Base-by-base conservation (phyloP, 1,140 invertebrate species). In the Apis mellifera region DNA sequence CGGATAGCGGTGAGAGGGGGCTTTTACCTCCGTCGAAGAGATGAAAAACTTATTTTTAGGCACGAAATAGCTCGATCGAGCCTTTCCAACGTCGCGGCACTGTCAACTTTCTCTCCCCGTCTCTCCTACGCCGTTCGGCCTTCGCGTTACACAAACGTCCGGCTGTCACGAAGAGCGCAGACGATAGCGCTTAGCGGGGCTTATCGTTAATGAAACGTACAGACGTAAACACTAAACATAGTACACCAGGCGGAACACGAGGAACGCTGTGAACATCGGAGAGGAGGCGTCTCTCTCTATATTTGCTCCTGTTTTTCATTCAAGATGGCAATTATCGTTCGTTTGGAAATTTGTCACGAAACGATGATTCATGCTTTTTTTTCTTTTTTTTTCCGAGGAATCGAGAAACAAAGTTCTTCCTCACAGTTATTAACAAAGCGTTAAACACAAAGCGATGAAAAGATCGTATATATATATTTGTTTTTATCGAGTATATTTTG, bases 121-220 rank as follows among this genome's bases (percentile, higher is more conserved):
- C 32, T n/a, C 71, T 32, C 60, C n/a, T 42, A 42, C 60, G 50
- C 26, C 26, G 23, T 48, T 57, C 72, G 54, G 19, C 32, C 72
- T 81, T 76, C 72, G 57, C 71, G 79, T 81, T 76, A 66, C 54
- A 82, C 73, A 32, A 78, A 82, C 59, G 65, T 76, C 17, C 71
- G 84, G 73, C 42, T 62, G 75, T 62, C 65, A 71, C 72, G 42
- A 79, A 79, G 42, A 70, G 54, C 62, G 64, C 79, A 83, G 76
- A 76, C 85, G 82, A 80, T 78, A 73, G 62, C 82, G 84, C 86
- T 87, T 84, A 87, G 81, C 68, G 72, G 50, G 74, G 82, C 81
- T 87, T 87, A 87, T 86, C 85, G 84, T 87, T 87, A 87, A 87
- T 87, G 85, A 87, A 87, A 78, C 81, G 78, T 86, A 84, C 81